Percentiles rank a stretch among this genome's conserved stretches.
phyloP scores from a whole-genome alignment of 2,797 vertebrate species.

The Borostomias antarcticus region DNA sequence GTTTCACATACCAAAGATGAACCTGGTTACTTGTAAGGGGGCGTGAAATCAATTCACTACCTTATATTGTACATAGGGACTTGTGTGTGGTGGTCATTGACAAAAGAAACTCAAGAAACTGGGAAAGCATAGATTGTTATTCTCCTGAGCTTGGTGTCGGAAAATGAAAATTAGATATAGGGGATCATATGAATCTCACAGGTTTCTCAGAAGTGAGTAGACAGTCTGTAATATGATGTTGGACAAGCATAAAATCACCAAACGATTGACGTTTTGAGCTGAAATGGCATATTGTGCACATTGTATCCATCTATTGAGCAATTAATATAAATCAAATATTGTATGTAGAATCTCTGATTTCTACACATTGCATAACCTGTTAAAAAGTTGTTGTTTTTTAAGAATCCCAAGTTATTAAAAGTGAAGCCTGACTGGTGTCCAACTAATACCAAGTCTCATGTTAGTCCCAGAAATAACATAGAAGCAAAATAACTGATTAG shows the following conservation, averaged over 20 bases:
- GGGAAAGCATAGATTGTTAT: too few species aligned
- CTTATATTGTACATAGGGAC: neutral
- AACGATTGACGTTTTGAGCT: neutral
- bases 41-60: neutral
- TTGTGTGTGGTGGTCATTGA: neutral
- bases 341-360: too few species aligned
- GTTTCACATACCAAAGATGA: neutral
- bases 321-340: neutral
- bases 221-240: neutral
- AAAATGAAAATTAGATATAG: neutral
- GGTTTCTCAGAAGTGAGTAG: neutral
- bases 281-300: neutral
- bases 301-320: neutral
- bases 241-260: neutral
- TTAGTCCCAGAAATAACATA: too few species aligned
- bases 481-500: too few species aligned
- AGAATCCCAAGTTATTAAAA: too few species aligned
- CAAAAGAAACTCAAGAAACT: neutral
- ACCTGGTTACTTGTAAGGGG: neutral
- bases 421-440: too few species aligned
- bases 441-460: too few species aligned
- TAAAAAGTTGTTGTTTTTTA: too few species aligned
- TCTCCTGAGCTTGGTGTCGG: neutral
- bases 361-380: too few species aligned
- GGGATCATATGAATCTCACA: neutral